Base-by-base conservation (phyloP, 1,140 invertebrate genomes). In the Potamilus streckersoni region DNA sequence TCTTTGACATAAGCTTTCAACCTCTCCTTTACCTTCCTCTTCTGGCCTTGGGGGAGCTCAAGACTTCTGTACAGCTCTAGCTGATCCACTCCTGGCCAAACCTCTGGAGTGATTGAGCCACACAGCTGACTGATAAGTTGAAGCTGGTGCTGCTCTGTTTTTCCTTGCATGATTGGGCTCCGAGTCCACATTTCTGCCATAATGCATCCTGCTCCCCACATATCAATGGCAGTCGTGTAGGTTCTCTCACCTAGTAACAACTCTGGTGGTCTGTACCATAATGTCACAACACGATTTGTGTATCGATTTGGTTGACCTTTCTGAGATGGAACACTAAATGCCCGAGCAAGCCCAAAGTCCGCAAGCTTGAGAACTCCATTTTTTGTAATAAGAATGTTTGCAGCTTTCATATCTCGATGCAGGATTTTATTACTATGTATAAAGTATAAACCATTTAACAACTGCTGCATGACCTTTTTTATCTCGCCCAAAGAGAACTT, bases 171-270 rank as follows among this genome's bases (percentile, higher is more conserved):
- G 57, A 94, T 94, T 13, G 94, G 94, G 64, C 89, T 91, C 78
- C 97, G 91, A 0, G 97, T 99, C 98, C 98, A 99, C 96, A 99
- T 97, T 91, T 99, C 97, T 0, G 97, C 97, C 97, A 99, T 98
- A 62, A 99, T 99, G 86, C 98, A 99, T 1, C 98, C 98, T 49
- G 96, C 97, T 16, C 97, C 97, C 98, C 98, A 99, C 89, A 99
- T 93, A 91, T 99, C 98, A 49, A 99, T 96, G 0, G 97, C 95
- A 15, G 97, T 96, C 0, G 97, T 97, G 89, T 91, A 91, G 90
- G 98, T 97, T 27, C 97, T 91, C 84, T 98, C 97, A 56, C 98
- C 98, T 0, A 98, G 90, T 5, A 96, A 85, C 16, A 96, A 87
- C 87, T 96, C 95, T 0, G 97, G 97, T 27, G 97, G 97, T 69